phyloP scores from a whole-genome alignment of 2,113 vertebrate genomes.

The cattle (Bos taurus) region ARS-UCD2.0 NC_037357.1:126070001-126070500 shows the following conservation, averaged over 20 bases:
- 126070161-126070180: neutral
- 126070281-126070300: neutral
- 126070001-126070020: neutral
- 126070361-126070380: neutral
- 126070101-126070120: neutral
- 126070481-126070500: neutral
- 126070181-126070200: neutral
- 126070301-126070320: neutral
- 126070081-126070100: neutral
- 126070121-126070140: neutral
- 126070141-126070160: neutral
- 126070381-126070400: neutral
- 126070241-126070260: neutral
- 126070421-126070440: neutral
- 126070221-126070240: neutral
- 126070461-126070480: neutral
- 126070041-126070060: conserved; percentile 19
- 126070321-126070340: neutral
- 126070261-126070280: neutral
- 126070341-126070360: neutral
- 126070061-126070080: neutral
- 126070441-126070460: neutral
- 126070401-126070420: neutral
- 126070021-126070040: neutral
- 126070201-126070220: conserved; percentile 3